These are phyloP conservation scores for Drosophila athabasca DNA, from an alignment of 1,140 invertebrate genomes.

Conservation along the genomic window DNA sequence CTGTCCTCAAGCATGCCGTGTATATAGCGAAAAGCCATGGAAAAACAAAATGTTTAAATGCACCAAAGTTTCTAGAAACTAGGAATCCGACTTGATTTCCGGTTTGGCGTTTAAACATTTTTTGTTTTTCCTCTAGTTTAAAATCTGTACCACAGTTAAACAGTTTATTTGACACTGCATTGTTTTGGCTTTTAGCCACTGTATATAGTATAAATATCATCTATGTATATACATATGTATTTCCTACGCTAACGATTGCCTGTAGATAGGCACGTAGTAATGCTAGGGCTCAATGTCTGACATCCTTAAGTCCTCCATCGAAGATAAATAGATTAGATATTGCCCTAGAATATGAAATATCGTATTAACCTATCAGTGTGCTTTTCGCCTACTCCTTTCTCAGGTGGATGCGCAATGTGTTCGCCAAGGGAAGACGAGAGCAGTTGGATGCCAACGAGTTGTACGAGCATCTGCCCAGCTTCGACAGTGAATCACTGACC, in stretches of 20 bases:
- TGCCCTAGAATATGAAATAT: neutral
- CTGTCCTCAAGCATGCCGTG: too few relatives aligned
- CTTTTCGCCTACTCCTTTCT: neutral
- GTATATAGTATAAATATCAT: conserved; percentile 2
- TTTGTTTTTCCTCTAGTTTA: too few relatives aligned
- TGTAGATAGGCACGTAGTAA: conserved; percentile 44
- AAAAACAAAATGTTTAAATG: too few relatives aligned
- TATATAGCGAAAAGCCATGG: too few relatives aligned
- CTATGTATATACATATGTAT: neutral
- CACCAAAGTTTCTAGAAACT: too few relatives aligned
- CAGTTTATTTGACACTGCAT: too few relatives aligned
- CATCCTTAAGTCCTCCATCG: conserved; percentile 6
- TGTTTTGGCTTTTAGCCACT: too few relatives aligned
- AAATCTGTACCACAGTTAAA: too few relatives aligned
- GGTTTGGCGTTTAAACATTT: too few relatives aligned
- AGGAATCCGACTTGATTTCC: too few relatives aligned
- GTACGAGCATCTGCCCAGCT: conserved; percentile 81
- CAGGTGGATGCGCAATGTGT: conserved; percentile 83
- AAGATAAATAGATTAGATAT: conserved; percentile 49
- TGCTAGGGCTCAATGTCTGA: conserved; percentile 20
- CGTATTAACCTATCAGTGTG: conserved; percentile 16
- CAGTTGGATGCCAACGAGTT: conserved; percentile 83
- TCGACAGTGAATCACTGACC: conserved; percentile 84
- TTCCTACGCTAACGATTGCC: conserved; percentile 5
- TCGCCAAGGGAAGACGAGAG: conserved; percentile 76